A percentile compares a stretch with the other conserved stretches of the same genome.
Conservation (phyloP, 2,113 vertebrate genomes). For the Thalassarche chlororhynchos region DNA sequence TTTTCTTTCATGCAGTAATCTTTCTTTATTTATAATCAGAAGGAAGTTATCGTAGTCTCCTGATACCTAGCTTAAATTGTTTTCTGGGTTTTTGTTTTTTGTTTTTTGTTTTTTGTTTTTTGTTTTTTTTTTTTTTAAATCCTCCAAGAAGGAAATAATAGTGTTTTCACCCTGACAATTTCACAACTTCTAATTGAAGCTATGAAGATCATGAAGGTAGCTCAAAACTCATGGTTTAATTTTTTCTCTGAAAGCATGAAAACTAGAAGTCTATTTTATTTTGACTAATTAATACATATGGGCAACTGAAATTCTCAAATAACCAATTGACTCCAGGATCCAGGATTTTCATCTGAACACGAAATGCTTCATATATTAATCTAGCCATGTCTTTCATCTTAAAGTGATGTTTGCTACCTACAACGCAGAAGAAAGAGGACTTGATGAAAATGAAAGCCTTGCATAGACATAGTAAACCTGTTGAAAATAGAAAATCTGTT, state of each 20-base stretch:
- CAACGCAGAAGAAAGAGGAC: neutral
- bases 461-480: neutral
- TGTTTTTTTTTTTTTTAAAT: neutral
- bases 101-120: too few relatives aligned
- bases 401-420: neutral
- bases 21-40: neutral
- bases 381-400: neutral
- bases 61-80: neutral
- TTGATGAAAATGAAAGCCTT: neutral
- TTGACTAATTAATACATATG: neutral
- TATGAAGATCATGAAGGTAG: neutral
- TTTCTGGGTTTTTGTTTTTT: neutral
- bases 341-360: neutral
- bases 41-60: neutral
- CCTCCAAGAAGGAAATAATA: neutral
- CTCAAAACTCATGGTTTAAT: neutral
- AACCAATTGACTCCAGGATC: neutral
- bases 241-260: neutral
- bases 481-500: neutral
- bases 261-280: neutral
- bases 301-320: neutral
- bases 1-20: neutral
- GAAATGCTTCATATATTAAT: neutral
- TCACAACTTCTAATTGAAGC: neutral
- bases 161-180: neutral